phyloP scores from a whole-genome alignment of 30 jellyfish, hydroid and myxozoan species.

The Rhopilema esculentum region DNA sequence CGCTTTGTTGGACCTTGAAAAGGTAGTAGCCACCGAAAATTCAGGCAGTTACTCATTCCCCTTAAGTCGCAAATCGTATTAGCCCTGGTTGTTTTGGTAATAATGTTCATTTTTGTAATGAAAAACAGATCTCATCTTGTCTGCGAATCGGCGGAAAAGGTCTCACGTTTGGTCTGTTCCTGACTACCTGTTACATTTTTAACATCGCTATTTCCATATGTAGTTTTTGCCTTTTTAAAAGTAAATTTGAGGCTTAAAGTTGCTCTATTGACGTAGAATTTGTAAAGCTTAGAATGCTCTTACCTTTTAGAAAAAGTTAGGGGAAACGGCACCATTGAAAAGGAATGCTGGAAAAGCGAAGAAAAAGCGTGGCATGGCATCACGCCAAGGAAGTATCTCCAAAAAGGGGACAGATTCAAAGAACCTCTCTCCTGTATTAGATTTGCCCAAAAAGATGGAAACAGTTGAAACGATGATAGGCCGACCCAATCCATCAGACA shows the following conservation, averaged over 20 bases:
- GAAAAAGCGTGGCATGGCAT: slow-evolving; percentile 7
- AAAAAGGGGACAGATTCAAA: slow-evolving; percentile 22
- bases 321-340: slow-evolving; percentile 12
- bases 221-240: too few species aligned
- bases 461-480: slow-evolving; percentile 53
- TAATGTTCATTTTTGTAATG: too few species aligned
- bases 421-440: slow-evolving; percentile 52
- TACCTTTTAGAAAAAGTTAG: slow-evolving; percentile 12
- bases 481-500: slow-evolving; percentile 20
- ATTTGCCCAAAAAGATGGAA: slow-evolving; percentile 53
- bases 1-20: too few species aligned
- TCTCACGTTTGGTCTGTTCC: too few species aligned
- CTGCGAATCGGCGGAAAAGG: too few species aligned
- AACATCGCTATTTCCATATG: too few species aligned
- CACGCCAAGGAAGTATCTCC: slow-evolving; percentile 14
- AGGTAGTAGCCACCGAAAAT: too few species aligned
- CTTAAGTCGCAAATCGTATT: too few species aligned
- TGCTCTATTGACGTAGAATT: neutral
- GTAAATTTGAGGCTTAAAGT: neutral
- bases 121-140: too few species aligned
- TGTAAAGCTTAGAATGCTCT: neutral
- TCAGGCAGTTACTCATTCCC: too few species aligned
- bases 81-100: too few species aligned
- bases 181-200: too few species aligned
- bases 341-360: slow-evolving; percentile 18